Conservation (phyloP, 2,888 invertebrate genomes). For the Tenthredo livida region DNA sequence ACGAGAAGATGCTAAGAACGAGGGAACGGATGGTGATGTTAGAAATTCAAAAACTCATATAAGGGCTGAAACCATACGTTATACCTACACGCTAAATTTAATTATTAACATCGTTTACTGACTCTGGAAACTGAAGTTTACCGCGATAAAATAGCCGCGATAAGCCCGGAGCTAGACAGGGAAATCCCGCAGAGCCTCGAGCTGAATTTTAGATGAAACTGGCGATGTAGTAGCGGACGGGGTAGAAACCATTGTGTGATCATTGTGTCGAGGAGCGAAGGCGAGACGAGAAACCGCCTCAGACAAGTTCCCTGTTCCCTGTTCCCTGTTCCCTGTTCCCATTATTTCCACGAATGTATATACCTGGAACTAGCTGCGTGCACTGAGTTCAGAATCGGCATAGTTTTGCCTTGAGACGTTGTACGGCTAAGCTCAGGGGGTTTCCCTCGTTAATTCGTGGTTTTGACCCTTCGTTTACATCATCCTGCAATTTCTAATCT, state of each 20-base stretch:
- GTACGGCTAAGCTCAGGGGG: neutral
- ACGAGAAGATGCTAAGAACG: neutral
- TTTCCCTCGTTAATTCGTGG: conserved; percentile 2
- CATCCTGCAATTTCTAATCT: neutral
- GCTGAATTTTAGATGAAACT: conserved; percentile 34
- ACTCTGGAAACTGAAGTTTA: neutral
- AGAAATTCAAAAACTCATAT: neutral
- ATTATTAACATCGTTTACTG: neutral
- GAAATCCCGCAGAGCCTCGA: conserved; percentile 19
- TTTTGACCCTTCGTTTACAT: neutral
- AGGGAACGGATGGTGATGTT: neutral
- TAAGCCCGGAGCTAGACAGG: conserved; percentile 9
- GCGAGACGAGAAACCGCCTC: conserved; percentile 30
- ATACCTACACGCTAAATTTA: neutral
- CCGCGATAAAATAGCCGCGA: conserved; percentile 33
- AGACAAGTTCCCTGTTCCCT: conserved; percentile 22
- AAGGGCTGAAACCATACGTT: neutral
- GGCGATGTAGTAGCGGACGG: neutral
- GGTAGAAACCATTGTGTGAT: neutral
- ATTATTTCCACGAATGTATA: conserved; percentile 12
- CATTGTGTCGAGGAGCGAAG: conserved; percentile 11
- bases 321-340: conserved; percentile 14
- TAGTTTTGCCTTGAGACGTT: neutral
- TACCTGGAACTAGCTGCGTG: neutral
- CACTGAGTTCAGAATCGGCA: neutral